These are phyloP conservation scores for Automeris io DNA, from an alignment of 2,888 invertebrate genomes.

Conservation along the genomic window DNA sequence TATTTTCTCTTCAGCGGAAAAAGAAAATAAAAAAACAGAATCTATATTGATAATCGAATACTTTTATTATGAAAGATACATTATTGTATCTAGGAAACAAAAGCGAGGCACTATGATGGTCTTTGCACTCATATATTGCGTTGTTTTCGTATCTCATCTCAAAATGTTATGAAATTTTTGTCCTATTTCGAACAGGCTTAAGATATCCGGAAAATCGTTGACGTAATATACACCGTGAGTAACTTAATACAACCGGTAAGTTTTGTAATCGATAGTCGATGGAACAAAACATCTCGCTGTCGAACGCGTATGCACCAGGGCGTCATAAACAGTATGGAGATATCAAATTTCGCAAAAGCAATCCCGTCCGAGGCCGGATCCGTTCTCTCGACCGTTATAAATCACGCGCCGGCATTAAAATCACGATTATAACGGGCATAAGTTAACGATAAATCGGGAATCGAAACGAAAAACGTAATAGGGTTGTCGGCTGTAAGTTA, in stretches of 20 bases:
- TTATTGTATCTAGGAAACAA: too few relatives aligned
- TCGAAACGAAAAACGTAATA: constrained; percentile 44
- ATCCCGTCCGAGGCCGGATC: constrained; percentile 46
- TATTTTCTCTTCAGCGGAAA: too few relatives aligned
- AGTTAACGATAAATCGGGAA: constrained; percentile 69
- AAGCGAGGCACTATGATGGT: too few relatives aligned
- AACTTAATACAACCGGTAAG: constrained; percentile 12
- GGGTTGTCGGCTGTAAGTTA: constrained; percentile 16
- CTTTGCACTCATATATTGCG: too few relatives aligned
- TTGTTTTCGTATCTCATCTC: too few relatives aligned
- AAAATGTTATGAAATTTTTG: too few relatives aligned
- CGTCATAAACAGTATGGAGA: constrained; percentile 65
- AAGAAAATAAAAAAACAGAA: too few relatives aligned
- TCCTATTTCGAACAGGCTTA: too few relatives aligned
- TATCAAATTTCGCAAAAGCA: constrained; percentile 72
- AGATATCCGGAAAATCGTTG: too few relatives aligned
- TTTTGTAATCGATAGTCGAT: neutral
- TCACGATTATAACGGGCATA: constrained; percentile 71
- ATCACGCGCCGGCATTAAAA: constrained; percentile 68
- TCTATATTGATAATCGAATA: too few relatives aligned
- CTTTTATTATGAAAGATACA: too few relatives aligned
- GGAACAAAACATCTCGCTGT: constrained; percentile 2
- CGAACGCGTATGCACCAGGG: constrained; percentile 41
- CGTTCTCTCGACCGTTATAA: constrained; percentile 52
- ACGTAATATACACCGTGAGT: too few relatives aligned